Percentiles rank a stretch among this genome's conserved stretches.
phyloP scores from a whole-genome alignment of 2,888 invertebrate species.

The Nemoura dubitans region DNA sequence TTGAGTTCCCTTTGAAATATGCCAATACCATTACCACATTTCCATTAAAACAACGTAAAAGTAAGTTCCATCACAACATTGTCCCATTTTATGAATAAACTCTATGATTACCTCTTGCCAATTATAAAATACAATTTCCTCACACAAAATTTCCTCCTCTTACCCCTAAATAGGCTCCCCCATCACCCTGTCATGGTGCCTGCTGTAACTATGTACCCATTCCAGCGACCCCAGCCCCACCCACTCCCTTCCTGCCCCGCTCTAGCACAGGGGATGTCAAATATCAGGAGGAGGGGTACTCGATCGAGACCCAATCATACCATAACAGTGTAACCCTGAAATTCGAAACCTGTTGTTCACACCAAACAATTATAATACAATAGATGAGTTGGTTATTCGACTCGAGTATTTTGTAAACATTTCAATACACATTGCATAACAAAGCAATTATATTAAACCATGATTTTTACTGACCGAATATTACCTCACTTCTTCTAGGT shows the following conservation, averaged over 20 bases:
- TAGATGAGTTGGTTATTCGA: not conserved
- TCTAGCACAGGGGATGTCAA: constrained; percentile 1
- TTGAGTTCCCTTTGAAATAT: not conserved
- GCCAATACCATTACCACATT: constrained; percentile 7
- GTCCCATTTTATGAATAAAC: constrained; percentile 7
- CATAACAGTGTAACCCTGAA: not conserved
- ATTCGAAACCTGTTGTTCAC: constrained; percentile 14
- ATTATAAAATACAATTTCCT: constrained; percentile 30
- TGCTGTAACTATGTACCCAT: not conserved
- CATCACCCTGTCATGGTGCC: not conserved
- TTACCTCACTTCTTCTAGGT: not conserved
- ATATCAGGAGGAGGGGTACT: not conserved
- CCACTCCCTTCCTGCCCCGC: not conserved
- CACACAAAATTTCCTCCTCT: not conserved
- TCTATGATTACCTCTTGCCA: not conserved
- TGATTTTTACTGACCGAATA: not conserved
- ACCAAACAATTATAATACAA: not conserved
- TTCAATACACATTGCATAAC: not conserved
- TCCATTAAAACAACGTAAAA: constrained; percentile 7
- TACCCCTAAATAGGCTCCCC: not conserved
- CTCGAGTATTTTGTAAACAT: not conserved
- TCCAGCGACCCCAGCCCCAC: not conserved
- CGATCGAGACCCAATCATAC: constrained; percentile 8
- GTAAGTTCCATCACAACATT: constrained; percentile 12
- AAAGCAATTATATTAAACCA: not conserved